Evolutionary conservation across 2,888 invertebrate genomes (phyloP), one percentile per base, ranked within the genome.

Genomic region (Nymphalis urticae): DNA sequence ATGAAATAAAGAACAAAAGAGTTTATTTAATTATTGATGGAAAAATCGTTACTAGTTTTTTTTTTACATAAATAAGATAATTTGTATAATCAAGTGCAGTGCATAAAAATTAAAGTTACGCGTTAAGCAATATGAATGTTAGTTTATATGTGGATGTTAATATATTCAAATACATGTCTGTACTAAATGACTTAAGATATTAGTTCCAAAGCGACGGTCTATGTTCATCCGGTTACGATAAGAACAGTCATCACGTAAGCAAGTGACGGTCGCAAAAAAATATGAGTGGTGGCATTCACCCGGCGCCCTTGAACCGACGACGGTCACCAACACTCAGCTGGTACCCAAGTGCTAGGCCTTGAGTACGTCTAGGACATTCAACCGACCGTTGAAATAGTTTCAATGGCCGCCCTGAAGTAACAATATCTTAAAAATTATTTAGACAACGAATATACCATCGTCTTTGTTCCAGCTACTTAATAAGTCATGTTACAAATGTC

Each of bases 231-330:
- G 88, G 88, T 85, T 87, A 83, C 82, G 79, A 82, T 82, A 84
- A 82, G 82, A 80, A 83, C 79, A 83, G 83, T 83, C 71, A 85
- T 83, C 87, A 85, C 84, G 85, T 87, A 82, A 84, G 87, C 86
- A 79, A 81, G 83, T 70, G 73, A 72, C 71, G 68, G 72, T 72
- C 63, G 81, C 82, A 89, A 90, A 90, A 42, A 90, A 90, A 88
- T 85, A 80, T 81, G 87, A 80, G 83, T 80, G 77, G 88, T 90
- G 91, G 88, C 91, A 88, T 90, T 92, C 92, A 91, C 92, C 91
- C 83, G 86, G 76, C 78, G 89, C 85, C 92, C 92, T 91, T 91
- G 90, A 91, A 91, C 91, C 84, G 82, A 66, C 80, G 83, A 77
- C 85, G 80, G 90, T 87, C 79, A 76, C 87, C 88, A 90, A 81